These are phyloP conservation scores for Tenualosa thibaudeaui DNA, from an alignment of 2,797 vertebrate genomes.

Conservation along the genomic window DNA sequence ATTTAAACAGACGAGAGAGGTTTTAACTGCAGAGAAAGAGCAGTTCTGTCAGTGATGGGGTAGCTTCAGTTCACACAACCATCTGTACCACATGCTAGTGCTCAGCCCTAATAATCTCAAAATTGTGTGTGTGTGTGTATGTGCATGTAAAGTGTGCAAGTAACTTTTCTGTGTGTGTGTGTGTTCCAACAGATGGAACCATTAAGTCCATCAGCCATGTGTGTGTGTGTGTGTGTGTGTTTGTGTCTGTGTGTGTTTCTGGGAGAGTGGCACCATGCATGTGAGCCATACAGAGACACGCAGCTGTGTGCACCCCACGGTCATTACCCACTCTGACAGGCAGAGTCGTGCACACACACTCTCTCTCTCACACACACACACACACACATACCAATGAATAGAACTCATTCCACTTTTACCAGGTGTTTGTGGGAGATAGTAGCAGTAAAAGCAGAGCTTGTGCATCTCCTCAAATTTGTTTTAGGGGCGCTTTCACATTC, in stretches of 20 bases:
- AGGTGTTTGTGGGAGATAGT: conserved; percentile 6
- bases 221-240: conserved; percentile 30
- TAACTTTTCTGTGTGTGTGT: conserved; percentile 12
- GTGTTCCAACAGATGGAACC: conserved; percentile 84
- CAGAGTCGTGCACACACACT: background rate
- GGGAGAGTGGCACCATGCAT: conserved; percentile 75
- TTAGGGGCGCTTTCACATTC: background rate
- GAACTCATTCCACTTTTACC: conserved; percentile 13
- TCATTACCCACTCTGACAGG: conserved; percentile 63
- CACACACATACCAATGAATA: conserved; percentile 15
- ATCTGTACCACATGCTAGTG: conserved; percentile 77
- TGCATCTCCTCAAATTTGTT: conserved; percentile 11
- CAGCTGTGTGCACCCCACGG: conserved; percentile 74
- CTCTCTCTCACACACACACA: background rate
- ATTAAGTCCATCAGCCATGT: conserved; percentile 70
- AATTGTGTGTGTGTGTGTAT: conserved; percentile 15
- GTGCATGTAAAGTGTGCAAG: background rate
- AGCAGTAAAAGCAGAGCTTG: conserved; percentile 8
- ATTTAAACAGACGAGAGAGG: conserved; percentile 35
- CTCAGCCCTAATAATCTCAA: conserved; percentile 34
- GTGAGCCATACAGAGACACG: conserved; percentile 82
- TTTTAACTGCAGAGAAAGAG: conserved; percentile 61
- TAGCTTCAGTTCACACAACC: conserved; percentile 63
- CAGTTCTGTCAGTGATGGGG: conserved; percentile 69
- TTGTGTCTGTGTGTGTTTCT: background rate